Conservation (phyloP, 1,140 invertebrate species). For the Heliothis subflexa region DNA sequence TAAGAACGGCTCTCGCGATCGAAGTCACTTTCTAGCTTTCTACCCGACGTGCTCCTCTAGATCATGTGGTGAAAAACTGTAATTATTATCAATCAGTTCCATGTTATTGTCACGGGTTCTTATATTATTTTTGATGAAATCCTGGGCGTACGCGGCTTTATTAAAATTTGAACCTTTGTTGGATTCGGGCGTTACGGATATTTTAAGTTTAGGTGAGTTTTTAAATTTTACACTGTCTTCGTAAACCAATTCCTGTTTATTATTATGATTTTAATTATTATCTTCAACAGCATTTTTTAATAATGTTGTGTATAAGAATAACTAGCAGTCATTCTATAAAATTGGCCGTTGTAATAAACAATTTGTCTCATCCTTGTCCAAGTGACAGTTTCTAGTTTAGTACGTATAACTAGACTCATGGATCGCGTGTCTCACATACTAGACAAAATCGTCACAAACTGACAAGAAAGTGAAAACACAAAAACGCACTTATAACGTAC, state of each 20-base stretch:
- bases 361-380: slow-evolving; percentile 12
- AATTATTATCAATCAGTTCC: background rate
- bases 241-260: no score
- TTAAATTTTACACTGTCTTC: no score
- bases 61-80: slow-evolving; percentile 36
- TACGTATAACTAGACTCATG: slow-evolving; percentile 14
- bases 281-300: no score
- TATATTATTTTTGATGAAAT: background rate
- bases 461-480: slow-evolving; percentile 40
- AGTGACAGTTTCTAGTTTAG: slow-evolving; percentile 32
- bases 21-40: slow-evolving; percentile 46
- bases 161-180: background rate
- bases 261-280: background rate
- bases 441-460: slow-evolving; percentile 5
- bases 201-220: no score
- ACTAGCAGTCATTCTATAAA: no score
- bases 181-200: no score
- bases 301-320: no score
- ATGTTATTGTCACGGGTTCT: background rate
- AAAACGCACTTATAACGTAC: slow-evolving; percentile 19
- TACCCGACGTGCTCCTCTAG: slow-evolving; percentile 35
- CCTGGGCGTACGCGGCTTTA: no score
- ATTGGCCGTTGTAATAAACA: background rate
- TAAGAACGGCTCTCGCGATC: slow-evolving; percentile 28
- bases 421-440: slow-evolving; percentile 24